Conservation (phyloP, 2,888 invertebrate species). For the Drosophila percnosoma region DNA sequence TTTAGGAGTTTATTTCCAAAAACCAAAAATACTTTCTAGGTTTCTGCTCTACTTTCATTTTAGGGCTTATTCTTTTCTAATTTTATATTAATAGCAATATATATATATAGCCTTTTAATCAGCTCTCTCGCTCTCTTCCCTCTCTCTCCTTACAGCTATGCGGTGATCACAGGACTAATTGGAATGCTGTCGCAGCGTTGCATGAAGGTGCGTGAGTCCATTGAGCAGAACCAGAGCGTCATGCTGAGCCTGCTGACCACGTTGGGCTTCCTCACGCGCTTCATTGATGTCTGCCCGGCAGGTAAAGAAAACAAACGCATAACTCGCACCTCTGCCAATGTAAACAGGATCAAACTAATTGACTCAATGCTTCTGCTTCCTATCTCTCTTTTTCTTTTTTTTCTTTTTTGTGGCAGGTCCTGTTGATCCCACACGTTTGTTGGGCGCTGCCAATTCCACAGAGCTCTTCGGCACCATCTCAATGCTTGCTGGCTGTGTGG, state of each 20-base stretch:
- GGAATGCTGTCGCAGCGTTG: slow-evolving; percentile 91
- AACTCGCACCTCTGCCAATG: slow-evolving; percentile 53
- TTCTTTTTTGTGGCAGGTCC: slow-evolving; percentile 71
- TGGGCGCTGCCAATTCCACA: slow-evolving; percentile 83
- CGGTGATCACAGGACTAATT: slow-evolving; percentile 91
- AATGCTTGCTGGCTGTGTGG: slow-evolving; percentile 83
- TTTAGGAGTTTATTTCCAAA: background rate
- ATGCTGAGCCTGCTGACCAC: slow-evolving; percentile 84
- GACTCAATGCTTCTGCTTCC: slow-evolving; percentile 28
- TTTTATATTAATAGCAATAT: background rate
- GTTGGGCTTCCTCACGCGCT: slow-evolving; percentile 84
- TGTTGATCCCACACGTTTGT: slow-evolving; percentile 83
- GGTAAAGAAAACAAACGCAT: slow-evolving; percentile 71
- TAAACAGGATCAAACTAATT: slow-evolving; percentile 33
- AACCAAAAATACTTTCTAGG: background rate
- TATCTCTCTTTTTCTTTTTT: background rate
- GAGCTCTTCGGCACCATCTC: slow-evolving; percentile 84
- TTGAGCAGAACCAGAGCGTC: slow-evolving; percentile 84
- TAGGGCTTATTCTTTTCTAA: background rate
- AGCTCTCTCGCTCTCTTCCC: background rate
- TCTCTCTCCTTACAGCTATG: slow-evolving; percentile 87
- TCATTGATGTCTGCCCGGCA: slow-evolving; percentile 84
- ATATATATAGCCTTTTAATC: background rate
- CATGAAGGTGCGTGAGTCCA: slow-evolving; percentile 89
- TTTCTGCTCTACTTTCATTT: background rate